Evolutionary conservation across 2,113 vertebrate species (phyloP).

Genomic region (Tyrannus savana): DNA sequence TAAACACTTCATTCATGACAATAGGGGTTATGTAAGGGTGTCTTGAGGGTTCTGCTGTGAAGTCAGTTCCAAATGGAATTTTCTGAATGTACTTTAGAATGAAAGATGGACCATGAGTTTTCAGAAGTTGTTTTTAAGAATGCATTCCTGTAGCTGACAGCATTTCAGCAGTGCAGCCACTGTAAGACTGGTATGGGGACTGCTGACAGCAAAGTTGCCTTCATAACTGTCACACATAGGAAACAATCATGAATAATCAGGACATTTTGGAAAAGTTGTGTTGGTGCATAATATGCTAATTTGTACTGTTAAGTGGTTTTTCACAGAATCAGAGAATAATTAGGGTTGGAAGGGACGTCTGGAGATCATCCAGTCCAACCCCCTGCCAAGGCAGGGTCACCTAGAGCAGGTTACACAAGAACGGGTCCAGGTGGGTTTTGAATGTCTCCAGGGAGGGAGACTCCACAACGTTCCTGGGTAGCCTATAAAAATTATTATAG

Average conservation of each 20-base stretch:
- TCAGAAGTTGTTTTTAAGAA: background rate
- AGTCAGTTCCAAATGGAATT: background rate
- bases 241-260: background rate
- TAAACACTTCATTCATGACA: background rate
- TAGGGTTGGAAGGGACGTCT: background rate
- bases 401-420: background rate
- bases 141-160: background rate
- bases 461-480: background rate
- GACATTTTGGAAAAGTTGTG: background rate
- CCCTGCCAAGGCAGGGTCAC: background rate
- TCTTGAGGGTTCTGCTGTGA: background rate
- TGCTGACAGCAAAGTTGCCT: background rate
- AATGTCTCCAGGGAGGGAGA: background rate
- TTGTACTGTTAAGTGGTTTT: background rate
- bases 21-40: background rate
- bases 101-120: background rate
- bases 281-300: background rate
- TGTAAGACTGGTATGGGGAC: background rate
- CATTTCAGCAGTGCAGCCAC: background rate
- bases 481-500: background rate
- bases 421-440: background rate
- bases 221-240: background rate
- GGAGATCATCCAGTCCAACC: background rate
- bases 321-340: background rate
- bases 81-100: background rate